These are phyloP conservation scores for Megamerina dolium DNA, from an alignment of 2,888 invertebrate genomes.

Conservation along the genomic window DNA sequence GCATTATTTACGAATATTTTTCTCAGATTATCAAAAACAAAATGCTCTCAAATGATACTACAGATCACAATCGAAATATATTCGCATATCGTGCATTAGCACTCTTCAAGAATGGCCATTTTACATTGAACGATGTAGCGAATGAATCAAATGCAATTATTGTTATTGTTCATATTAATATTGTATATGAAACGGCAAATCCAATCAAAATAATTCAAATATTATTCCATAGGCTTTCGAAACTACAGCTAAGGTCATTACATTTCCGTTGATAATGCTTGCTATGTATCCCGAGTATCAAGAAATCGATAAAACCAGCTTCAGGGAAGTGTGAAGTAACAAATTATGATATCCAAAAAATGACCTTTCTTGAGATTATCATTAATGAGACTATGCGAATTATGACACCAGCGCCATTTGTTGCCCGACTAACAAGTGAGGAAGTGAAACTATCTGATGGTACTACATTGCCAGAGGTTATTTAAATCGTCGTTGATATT, in stretches of 20 bases:
- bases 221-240: too few species aligned
- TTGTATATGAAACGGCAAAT: too few species aligned
- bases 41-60: too few species aligned
- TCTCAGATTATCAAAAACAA: too few species aligned
- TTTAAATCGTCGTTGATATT: too few species aligned
- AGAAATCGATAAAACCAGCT: constrained; percentile 36
- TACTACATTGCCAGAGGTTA: too few species aligned
- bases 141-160: constrained; percentile 42
- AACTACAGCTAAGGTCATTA: constrained; percentile 38
- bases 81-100: constrained; percentile 37
- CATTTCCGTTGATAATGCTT: constrained; percentile 32
- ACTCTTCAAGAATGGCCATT: constrained; percentile 30
- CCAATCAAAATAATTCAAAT: too few species aligned
- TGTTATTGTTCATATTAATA: too few species aligned
- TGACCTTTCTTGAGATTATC: constrained; percentile 41
- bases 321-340: constrained; percentile 30
- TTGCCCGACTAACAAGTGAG: constrained; percentile 33
- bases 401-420: constrained; percentile 39
- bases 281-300: constrained; percentile 42
- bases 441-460: constrained; percentile 35
- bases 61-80: constrained; percentile 14
- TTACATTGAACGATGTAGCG: constrained; percentile 36
- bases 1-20: too few species aligned
- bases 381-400: constrained; percentile 43
- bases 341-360: constrained; percentile 35